Conservation (phyloP, 2,113 vertebrate species). For the Pimephales promelas region DNA sequence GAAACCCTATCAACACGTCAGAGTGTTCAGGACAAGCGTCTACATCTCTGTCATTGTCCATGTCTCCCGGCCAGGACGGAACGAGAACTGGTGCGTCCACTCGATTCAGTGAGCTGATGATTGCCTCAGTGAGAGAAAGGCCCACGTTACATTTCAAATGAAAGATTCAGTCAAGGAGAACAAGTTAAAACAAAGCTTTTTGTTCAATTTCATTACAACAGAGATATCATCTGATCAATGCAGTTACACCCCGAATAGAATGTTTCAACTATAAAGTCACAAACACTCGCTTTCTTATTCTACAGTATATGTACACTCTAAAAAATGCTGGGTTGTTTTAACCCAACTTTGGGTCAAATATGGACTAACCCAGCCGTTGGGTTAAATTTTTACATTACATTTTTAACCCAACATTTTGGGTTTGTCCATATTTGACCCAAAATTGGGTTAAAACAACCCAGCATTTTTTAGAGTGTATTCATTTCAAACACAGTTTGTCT, state of each 20-base stretch:
- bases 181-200: conserved; percentile 31
- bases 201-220: neutral
- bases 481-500: neutral
- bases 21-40: conserved; percentile 25
- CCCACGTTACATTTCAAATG: conserved; percentile 23
- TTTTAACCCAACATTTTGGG: no score
- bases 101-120: conserved; percentile 41
- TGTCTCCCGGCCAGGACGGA: conserved; percentile 41
- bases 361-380: no score
- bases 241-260: neutral
- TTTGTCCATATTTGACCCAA: no score
- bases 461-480: no score
- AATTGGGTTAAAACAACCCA: no score
- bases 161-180: conserved; percentile 18
- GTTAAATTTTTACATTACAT: no score
- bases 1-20: conserved; percentile 47
- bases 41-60: conserved; percentile 20
- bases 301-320: no score
- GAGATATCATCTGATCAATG: neutral
- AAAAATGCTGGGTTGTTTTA: no score
- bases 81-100: neutral
- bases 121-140: conserved; percentile 22
- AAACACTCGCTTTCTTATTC: neutral
- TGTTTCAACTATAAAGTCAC: neutral
- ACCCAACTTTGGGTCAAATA: no score